Conservation (phyloP, 2,113 vertebrate species). For the Zapornia atra region DNA sequence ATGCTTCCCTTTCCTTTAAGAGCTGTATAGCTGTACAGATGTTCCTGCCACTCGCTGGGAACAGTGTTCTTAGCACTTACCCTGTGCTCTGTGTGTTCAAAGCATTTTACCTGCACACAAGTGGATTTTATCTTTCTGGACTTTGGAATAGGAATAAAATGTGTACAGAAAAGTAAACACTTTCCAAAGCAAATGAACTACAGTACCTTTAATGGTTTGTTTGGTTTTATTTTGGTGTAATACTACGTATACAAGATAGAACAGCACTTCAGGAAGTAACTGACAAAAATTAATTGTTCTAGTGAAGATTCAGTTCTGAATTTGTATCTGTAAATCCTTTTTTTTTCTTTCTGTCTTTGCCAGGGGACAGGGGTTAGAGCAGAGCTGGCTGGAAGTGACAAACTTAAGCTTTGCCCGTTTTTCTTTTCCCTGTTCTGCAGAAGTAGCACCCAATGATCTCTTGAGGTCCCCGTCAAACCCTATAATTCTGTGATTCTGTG, state of each 20-base stretch:
- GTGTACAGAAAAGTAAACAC: slow-evolving; percentile 30
- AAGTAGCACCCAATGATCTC: not conserved
- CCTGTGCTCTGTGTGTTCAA: slow-evolving; percentile 5
- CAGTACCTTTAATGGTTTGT: slow-evolving; percentile 8
- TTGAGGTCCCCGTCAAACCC: too few species aligned
- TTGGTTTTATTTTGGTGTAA: slow-evolving; percentile 23
- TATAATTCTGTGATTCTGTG: too few species aligned
- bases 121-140: slow-evolving; percentile 63
- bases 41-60: slow-evolving; percentile 4
- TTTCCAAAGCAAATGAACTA: slow-evolving; percentile 45
- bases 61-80: not conserved
- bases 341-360: not conserved
- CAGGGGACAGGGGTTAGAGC: not conserved
- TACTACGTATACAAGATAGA: not conserved
- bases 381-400: slow-evolving; percentile 17
- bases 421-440: not conserved
- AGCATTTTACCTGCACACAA: not conserved
- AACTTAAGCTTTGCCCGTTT: not conserved
- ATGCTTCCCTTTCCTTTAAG: slow-evolving; percentile 18
- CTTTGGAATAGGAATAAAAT: slow-evolving; percentile 24
- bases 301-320: not conserved
- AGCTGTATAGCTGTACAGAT: slow-evolving; percentile 19
- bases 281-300: not conserved
- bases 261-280: slow-evolving; percentile 13
- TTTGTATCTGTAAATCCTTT: not conserved